Evolutionary conservation across 2,113 vertebrate species (phyloP).

Genomic region (Halcyon malimbica): DNA sequence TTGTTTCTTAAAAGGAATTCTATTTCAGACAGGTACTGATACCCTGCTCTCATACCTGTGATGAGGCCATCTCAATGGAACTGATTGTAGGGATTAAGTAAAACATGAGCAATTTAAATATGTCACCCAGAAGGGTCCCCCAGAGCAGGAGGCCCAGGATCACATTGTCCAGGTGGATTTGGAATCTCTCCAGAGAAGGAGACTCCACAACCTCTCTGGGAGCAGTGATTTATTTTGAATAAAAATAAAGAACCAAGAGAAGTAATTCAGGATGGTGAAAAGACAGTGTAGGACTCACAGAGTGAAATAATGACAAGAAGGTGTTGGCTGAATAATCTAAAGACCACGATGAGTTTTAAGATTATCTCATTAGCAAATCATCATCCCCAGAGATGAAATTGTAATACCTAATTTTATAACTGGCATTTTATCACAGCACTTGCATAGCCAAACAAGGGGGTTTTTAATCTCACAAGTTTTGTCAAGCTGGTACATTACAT

Average conservation of each 20-base stretch:
- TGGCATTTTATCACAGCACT: neutral
- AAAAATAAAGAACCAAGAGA: neutral
- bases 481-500: neutral
- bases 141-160: neutral
- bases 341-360: neutral
- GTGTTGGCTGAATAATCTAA: neutral
- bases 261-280: neutral
- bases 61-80: neutral
- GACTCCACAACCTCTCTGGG: neutral
- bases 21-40: neutral
- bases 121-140: neutral
- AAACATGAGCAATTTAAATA: neutral
- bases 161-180: neutral
- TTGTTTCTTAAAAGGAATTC: neutral
- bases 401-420: neutral
- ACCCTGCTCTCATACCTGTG: neutral
- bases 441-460: neutral
- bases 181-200: neutral
- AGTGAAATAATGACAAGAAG: neutral
- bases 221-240: neutral
- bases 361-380: neutral
- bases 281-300: neutral
- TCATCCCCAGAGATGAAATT: neutral
- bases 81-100: neutral
- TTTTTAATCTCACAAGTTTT: neutral